Conservation (phyloP, 1,140 invertebrate species). For the Adoxophyes honmai region DNA sequence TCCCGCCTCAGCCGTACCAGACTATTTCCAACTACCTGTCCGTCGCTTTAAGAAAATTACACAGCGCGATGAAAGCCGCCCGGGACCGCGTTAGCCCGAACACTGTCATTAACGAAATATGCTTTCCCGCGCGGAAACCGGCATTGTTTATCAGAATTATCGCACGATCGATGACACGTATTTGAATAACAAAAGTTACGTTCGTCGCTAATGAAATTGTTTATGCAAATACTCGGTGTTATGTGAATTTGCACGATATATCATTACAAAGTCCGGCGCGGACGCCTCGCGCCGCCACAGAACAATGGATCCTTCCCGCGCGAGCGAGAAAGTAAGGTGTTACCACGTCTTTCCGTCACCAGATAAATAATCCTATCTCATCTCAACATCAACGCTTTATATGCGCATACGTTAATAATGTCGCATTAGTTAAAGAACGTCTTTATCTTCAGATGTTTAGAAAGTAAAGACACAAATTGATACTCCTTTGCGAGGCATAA, state of each 20-base stretch:
- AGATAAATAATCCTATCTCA: constrained; percentile 38
- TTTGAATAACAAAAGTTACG: constrained; percentile 34
- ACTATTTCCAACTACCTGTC: constrained; percentile 45
- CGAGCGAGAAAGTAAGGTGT: constrained; percentile 32
- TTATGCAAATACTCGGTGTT: constrained; percentile 33
- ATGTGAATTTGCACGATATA: constrained; percentile 22
- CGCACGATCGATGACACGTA: constrained; percentile 30
- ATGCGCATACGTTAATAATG: constrained; percentile 32
- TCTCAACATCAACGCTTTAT: constrained; percentile 21
- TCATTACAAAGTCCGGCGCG: constrained; percentile 21
- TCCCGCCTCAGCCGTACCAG: constrained; percentile 44
- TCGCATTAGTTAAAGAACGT: constrained; percentile 22
- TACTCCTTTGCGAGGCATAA: constrained; percentile 25
- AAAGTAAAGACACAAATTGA: constrained; percentile 21
- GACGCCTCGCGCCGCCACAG: constrained; percentile 27
- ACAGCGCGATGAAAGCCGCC: constrained; percentile 35
- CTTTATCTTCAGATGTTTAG: constrained; percentile 19
- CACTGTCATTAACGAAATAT: constrained; percentile 46
- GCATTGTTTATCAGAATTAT: constrained; percentile 30
- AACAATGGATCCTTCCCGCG: constrained; percentile 40
- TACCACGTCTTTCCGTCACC: constrained; percentile 24
- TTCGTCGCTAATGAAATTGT: constrained; percentile 32
- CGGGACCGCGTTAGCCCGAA: constrained; percentile 29
- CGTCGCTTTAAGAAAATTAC: constrained; percentile 39
- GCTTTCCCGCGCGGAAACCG: constrained; percentile 28